Evolutionary conservation across 2,797 vertebrate species (phyloP).

Genomic region (Phoebastria nigripes): DNA sequence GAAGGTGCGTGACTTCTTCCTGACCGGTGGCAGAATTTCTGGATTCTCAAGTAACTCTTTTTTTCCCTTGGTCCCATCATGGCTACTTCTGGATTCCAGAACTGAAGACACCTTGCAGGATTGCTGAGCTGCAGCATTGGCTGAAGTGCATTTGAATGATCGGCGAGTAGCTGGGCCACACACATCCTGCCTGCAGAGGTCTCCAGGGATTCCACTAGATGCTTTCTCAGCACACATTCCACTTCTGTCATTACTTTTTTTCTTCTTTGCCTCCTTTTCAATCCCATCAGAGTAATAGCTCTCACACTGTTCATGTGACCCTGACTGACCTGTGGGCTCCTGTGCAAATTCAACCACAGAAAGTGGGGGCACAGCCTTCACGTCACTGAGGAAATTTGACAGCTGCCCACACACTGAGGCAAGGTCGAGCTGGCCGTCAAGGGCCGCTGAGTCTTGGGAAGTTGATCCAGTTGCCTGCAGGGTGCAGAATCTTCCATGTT

Average conservation of each 20-base stretch:
- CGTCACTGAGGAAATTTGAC: neutral
- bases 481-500: neutral
- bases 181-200: neutral
- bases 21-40: slow-evolving; percentile 66
- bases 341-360: neutral
- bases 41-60: neutral
- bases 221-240: neutral
- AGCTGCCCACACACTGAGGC: neutral
- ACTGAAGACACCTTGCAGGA: neutral
- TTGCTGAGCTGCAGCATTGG: neutral
- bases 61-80: neutral
- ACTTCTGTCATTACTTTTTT: neutral
- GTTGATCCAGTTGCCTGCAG: neutral
- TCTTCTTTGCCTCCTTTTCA: neutral
- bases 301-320: neutral
- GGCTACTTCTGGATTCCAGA: neutral
- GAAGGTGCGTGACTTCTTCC: slow-evolving; percentile 90
- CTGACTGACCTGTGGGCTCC: neutral
- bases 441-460: neutral
- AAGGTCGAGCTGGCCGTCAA: neutral
- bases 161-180: fast-evolving
- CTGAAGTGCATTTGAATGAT: neutral
- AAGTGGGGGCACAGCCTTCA: neutral
- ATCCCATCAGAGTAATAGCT: neutral
- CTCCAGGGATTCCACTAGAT: neutral